Evolutionary conservation across 1,140 invertebrate species (phyloP).

Genomic region (Hypsibius dujardini): DNA sequence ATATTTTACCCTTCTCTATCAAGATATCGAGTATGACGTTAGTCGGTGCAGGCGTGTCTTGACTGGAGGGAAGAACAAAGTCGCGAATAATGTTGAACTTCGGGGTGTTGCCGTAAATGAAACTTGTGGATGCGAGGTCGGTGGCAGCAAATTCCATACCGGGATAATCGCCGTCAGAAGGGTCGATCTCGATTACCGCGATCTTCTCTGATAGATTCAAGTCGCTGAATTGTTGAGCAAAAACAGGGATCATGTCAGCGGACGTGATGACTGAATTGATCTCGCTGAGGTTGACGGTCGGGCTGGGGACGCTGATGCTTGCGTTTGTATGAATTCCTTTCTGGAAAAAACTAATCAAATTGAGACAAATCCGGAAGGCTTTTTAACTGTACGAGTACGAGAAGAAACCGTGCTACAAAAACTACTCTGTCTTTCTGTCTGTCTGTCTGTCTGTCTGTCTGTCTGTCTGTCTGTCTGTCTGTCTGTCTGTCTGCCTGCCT

Average conservation of each 20-base stretch:
- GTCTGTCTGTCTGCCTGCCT: neutral
- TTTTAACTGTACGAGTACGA: slow-evolving; percentile 17
- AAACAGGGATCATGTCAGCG: slow-evolving; percentile 16
- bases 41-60: neutral
- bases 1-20: neutral
- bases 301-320: slow-evolving; percentile 55
- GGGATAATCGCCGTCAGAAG: slow-evolving; percentile 18
- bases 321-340: slow-evolving; percentile 53
- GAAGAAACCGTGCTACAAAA: slow-evolving; percentile 1
- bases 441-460: neutral
- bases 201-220: slow-evolving; percentile 20
- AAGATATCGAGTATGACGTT: neutral
- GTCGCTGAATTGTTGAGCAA: slow-evolving; percentile 19
- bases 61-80: neutral
- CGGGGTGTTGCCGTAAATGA: slow-evolving; percentile 4
- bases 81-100: slow-evolving; percentile 2
- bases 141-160: neutral
- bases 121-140: neutral
- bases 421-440: slow-evolving; percentile 12
- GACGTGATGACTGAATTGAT: slow-evolving; percentile 16
- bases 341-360: slow-evolving; percentile 31
- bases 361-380: slow-evolving; percentile 20
- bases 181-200: slow-evolving; percentile 17
- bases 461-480: slow-evolving; percentile 13
- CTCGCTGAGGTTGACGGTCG: slow-evolving; percentile 26